Evolutionary conservation across 2,113 vertebrate species (phyloP).

Genomic region (Xiphophorus hellerii): DNA sequence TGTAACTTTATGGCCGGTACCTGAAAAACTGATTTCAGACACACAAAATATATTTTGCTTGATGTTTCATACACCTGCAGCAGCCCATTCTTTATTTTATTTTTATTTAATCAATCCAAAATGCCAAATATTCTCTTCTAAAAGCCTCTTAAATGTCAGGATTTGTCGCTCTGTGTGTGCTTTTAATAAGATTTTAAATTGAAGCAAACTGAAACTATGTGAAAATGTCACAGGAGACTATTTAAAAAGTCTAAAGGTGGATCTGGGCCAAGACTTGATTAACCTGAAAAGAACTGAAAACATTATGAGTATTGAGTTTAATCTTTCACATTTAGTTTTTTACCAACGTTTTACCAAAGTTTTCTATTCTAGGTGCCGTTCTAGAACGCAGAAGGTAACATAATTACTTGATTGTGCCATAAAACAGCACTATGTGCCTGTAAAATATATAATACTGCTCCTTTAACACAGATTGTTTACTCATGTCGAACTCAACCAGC

Average conservation of each 20-base stretch:
- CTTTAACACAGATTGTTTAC: too few species aligned
- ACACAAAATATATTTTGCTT: too few species aligned
- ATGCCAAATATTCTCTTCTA: neutral
- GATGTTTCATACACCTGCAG: neutral
- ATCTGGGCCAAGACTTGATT: neutral
- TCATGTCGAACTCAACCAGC: too few species aligned
- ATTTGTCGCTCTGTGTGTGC: neutral
- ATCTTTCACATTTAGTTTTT: too few species aligned
- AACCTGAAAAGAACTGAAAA: neutral
- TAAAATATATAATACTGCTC: too few species aligned
- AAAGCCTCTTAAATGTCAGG: neutral
- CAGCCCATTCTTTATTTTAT: neutral
- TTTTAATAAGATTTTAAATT: slow-evolving; percentile 1
- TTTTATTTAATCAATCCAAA: neutral
- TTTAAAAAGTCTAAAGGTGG: neutral
- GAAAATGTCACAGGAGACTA: neutral
- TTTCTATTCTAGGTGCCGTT: neutral
- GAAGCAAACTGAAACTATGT: neutral
- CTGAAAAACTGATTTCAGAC: neutral
- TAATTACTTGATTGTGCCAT: too few species aligned
- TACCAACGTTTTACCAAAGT: neutral
- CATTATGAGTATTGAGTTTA: too few species aligned
- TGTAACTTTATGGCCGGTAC: neutral
- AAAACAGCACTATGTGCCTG: too few species aligned
- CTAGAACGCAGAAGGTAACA: neutral